A percentile compares a stretch with the other conserved stretches of the same genome.
These are phyloP conservation scores for Baccha elongata DNA, from an alignment of 2,888 invertebrate species.

Conservation along the genomic window DNA sequence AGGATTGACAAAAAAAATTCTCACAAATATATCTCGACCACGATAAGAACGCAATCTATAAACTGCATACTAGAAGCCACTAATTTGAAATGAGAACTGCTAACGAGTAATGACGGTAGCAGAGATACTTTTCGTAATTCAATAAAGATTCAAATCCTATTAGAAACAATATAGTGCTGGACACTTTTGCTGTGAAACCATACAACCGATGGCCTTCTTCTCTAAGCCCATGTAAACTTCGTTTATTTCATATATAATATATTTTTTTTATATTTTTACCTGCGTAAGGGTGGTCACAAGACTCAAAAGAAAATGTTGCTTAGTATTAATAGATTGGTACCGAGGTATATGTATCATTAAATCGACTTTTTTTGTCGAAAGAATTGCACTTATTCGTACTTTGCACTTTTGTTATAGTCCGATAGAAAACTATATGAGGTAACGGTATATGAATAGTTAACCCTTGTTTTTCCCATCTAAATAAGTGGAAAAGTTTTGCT, in stretches of 20 bases:
- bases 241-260: constrained; percentile 33
- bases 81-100: constrained; percentile 65
- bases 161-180: constrained; percentile 39
- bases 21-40: constrained; percentile 16
- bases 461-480: constrained; percentile 4
- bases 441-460: not conserved
- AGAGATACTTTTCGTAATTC: constrained; percentile 57
- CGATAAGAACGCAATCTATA: constrained; percentile 33
- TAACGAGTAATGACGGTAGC: constrained; percentile 28
- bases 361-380: not conserved
- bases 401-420: constrained; percentile 30
- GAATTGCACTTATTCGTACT: constrained; percentile 23
- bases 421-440: not conserved
- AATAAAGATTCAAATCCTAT: constrained; percentile 73
- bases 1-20: constrained; percentile 16
- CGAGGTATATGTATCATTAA: not conserved
- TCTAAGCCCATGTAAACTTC: constrained; percentile 42
- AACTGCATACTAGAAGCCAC: constrained; percentile 63
- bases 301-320: no score
- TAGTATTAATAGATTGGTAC: no score
- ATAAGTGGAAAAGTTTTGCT: not conserved
- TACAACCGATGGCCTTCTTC: constrained; percentile 67
- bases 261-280: not conserved
- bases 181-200: constrained; percentile 61
- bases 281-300: constrained; percentile 19